A percentile compares a stretch with the other conserved stretches of the same genome.
phyloP scores from a whole-genome alignment of 2,113 vertebrate species.

The Ammodytes marinus region DNA sequence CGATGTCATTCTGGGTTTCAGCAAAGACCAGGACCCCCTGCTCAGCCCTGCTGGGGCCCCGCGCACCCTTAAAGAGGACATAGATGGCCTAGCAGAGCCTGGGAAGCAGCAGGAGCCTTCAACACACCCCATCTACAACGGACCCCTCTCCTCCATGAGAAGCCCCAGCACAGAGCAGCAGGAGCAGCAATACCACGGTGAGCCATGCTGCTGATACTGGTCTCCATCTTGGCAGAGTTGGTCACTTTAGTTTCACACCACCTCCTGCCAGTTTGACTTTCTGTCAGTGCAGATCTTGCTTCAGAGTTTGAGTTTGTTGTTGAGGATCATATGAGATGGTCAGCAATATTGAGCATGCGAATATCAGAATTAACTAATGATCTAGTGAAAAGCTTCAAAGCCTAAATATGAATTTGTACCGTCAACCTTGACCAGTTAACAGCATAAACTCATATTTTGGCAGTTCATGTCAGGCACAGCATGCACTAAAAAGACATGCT shows the following conservation, averaged over 20 bases:
- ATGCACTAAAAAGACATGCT: background rate
- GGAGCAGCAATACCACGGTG: conserved; percentile 77
- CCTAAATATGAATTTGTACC: background rate
- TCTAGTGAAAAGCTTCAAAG: background rate
- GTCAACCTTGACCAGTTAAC: background rate
- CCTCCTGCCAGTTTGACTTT: background rate
- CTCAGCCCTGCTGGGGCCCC: conserved; percentile 68
- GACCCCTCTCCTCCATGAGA: conserved; percentile 71
- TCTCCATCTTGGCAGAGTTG: background rate
- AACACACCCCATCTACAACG: conserved; percentile 61
- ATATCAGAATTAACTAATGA: conserved; percentile 1
- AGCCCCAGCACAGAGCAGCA: conserved; percentile 55
- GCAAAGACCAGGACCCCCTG: conserved; percentile 84
- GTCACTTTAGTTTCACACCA: background rate
- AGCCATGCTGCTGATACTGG: conserved; percentile 44
- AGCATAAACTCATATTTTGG: background rate
- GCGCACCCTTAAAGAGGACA: conserved; percentile 67
- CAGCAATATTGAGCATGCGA: conserved; percentile 4
- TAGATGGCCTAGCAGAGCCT: conserved; percentile 68
- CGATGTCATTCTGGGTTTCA: conserved; percentile 88
- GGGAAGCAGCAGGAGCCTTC: conserved; percentile 48
- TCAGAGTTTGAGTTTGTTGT: background rate
- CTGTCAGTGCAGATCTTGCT: background rate
- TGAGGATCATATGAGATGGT: background rate
- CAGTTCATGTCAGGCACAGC: background rate